These are phyloP conservation scores for Phylloscopus collybita DNA, from an alignment of 2,797 vertebrate species.

Conservation along the genomic window DNA sequence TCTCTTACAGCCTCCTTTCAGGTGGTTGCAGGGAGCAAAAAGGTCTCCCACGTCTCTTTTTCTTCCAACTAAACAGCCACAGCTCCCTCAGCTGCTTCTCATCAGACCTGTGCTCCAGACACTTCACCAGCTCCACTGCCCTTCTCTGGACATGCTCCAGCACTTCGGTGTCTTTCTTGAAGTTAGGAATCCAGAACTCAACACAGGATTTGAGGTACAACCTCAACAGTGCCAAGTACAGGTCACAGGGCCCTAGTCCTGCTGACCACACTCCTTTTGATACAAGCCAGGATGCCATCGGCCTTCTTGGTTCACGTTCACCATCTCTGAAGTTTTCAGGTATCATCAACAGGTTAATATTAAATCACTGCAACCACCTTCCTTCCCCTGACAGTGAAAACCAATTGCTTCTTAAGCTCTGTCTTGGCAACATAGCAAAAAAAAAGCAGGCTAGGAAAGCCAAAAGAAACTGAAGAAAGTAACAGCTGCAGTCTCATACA, in stretches of 20 bases:
- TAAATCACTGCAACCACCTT: neutral
- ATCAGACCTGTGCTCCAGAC: neutral
- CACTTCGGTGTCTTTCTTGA: neutral
- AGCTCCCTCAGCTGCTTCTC: neutral
- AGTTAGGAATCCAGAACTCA: neutral
- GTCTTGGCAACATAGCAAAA: neutral
- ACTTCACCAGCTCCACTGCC: fast-evolving
- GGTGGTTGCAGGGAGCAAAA: neutral
- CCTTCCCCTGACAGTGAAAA: neutral
- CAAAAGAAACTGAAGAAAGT: neutral
- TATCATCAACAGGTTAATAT: neutral
- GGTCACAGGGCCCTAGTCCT: neutral
- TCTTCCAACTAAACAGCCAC: neutral
- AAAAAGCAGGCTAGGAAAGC: neutral
- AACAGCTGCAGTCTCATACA: neutral
- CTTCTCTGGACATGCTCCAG: neutral
- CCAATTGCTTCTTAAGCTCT: neutral
- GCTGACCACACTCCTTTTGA: neutral
- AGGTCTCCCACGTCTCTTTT: neutral
- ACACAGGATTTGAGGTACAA: neutral
- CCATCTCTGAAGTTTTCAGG: neutral
- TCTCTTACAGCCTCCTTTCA: neutral
- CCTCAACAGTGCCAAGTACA: neutral
- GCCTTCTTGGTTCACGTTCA: neutral
- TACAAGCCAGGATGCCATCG: neutral